Percentiles rank a stretch among this genome's conserved stretches.
These are phyloP conservation scores for Sebastes variabilis DNA, from an alignment of 2,797 vertebrate species.

Conservation along the genomic window DNA sequence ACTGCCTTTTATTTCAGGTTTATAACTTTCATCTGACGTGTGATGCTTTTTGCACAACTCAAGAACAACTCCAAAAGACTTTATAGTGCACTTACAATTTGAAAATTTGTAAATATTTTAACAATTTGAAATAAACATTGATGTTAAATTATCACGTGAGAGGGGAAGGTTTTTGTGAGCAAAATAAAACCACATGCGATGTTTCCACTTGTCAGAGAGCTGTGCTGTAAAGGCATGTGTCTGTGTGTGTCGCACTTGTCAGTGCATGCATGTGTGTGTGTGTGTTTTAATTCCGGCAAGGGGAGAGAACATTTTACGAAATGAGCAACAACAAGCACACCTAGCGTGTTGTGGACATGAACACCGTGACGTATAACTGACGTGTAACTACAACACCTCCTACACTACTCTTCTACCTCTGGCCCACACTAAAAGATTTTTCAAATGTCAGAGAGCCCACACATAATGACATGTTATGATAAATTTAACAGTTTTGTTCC, in stretches of 20 bases:
- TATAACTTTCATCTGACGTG: constrained; percentile 42
- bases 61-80: background rate
- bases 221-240: constrained; percentile 13
- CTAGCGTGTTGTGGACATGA: background rate
- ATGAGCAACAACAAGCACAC: background rate
- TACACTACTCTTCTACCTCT: background rate
- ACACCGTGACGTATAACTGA: background rate
- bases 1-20: constrained; percentile 41
- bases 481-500: too few species aligned
- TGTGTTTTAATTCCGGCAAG: background rate
- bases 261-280: constrained; percentile 26
- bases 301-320: constrained; percentile 6
- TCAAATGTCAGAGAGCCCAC: too few species aligned
- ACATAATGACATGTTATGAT: too few species aligned
- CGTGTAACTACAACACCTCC: background rate
- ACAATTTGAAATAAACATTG: constrained; percentile 70
- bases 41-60: constrained; percentile 55
- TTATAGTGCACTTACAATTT: constrained; percentile 63
- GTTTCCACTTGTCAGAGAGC: constrained; percentile 38
- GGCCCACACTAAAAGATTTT: too few species aligned
- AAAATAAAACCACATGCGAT: constrained; percentile 17
- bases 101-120: constrained; percentile 70
- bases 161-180: constrained; percentile 30
- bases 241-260: constrained; percentile 35
- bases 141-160: constrained; percentile 61